Evolutionary conservation across 2,113 vertebrate species (phyloP), one percentile per base, ranked within the genome.

Genomic region (Leptosomus discolor): DNA sequence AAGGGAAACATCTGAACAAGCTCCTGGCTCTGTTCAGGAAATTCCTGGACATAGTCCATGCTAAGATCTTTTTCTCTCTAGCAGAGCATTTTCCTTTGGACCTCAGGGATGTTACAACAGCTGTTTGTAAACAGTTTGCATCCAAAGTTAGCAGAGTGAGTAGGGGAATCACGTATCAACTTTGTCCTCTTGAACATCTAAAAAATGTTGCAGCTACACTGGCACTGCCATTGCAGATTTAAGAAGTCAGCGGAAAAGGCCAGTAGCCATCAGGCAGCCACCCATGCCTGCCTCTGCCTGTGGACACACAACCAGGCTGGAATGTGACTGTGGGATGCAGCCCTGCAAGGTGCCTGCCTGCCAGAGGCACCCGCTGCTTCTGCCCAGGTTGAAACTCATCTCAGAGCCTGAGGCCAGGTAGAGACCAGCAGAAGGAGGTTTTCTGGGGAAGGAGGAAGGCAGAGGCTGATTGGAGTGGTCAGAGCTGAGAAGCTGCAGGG

Each of bases 41-140:
- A 94, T 95, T 97, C 88, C 94, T 96, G 96, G 95, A 95, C 60
- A 43, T 36, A 63, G 78, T 96, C 94, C 96, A 97, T 56, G 73
- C 90, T 94, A 94, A 95, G 96, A 92, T 84, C 87, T 92, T 85
- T 90, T 84, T 81, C 46, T 58, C 61, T 90, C 45, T 88, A 78
- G 64, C 67, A 74, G 58, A 80, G 80, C 84, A 76, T 76, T 91
- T 90, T 88, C 53, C 57, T 95, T 94, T 77, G 87, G 94, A 93
- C 82, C 84, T 92, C 36, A 53, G 94, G 89, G 97, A 95, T 97
- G 91, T 96, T 96, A 69, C 83, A 83, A 92, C 97, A 97, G 95
- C 96, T 97, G 95, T 97, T 97, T 97, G 95, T 97, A 97, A 97
- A 97, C 96, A 97, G 65, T 85, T 81, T 56, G 50, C 58, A 79